Percentiles rank a stretch among this genome's conserved stretches.
Conservation (phyloP, 2,797 vertebrate species). For the Pteropus rufus region DNA sequence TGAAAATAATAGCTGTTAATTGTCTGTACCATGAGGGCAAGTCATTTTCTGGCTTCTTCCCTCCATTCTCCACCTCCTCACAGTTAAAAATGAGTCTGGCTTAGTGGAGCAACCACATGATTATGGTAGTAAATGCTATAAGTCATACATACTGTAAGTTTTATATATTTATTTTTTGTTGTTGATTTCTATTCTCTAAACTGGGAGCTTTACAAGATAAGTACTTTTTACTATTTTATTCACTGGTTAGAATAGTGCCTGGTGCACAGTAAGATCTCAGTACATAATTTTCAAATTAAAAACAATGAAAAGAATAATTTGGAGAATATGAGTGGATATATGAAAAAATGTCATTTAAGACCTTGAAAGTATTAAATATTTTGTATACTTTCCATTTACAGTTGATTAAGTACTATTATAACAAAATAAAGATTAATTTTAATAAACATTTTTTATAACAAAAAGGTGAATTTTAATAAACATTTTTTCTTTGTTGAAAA, state of each 20-base stretch:
- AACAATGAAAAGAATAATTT: neutral
- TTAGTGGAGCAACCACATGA: neutral
- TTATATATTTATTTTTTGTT: neutral
- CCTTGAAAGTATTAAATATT: neutral
- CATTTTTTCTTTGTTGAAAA: conserved; percentile 12
- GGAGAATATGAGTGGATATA: neutral
- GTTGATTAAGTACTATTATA: neutral
- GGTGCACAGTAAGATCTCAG: neutral
- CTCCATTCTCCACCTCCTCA: fast-evolving
- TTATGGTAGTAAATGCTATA: neutral
- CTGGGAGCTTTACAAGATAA: neutral
- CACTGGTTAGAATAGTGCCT: neutral
- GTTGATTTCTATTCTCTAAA: neutral
- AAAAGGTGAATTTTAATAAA: conserved; percentile 53
- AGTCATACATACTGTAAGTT: neutral
- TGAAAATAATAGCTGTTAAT: neutral
- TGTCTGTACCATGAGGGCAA: neutral
- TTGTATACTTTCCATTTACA: neutral
- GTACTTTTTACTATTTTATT: neutral
- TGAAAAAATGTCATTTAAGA: conserved; percentile 7
- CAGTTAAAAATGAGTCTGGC: neutral
- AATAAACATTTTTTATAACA: conserved; percentile 29
- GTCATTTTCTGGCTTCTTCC: neutral
- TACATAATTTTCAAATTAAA: neutral
- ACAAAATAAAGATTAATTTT: conserved; percentile 52